These are phyloP conservation scores for Petromus typicus DNA, from an alignment of 2,113 vertebrate species.

Conservation along the genomic window DNA sequence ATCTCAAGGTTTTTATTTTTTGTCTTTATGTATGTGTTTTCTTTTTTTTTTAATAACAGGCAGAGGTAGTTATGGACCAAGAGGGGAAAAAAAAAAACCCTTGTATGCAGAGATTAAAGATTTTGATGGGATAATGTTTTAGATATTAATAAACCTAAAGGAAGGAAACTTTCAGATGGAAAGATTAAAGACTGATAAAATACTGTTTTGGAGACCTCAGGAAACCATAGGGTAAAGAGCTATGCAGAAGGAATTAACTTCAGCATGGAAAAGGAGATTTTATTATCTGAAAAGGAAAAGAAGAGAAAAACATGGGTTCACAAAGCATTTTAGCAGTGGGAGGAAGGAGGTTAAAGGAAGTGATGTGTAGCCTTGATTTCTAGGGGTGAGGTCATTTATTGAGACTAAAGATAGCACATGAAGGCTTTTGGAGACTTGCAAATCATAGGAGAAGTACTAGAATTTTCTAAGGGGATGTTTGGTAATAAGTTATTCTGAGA, in stretches of 20 bases:
- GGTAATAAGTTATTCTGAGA: constrained; percentile 21
- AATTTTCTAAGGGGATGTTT: not conserved
- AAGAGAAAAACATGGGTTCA: not conserved
- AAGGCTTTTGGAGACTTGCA: not conserved
- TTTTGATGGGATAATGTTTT: constrained; percentile 61
- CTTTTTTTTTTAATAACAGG: not conserved
- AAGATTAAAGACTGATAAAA: constrained; percentile 60
- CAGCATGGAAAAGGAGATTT: not conserved
- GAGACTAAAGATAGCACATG: not conserved
- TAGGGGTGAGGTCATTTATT: constrained; percentile 45
- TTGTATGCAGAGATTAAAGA: constrained; percentile 41
- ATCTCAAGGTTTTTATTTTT: not conserved
- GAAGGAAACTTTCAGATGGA: constrained; percentile 72
- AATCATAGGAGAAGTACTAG: not conserved
- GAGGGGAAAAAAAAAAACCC: constrained; percentile 12
- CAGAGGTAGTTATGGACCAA: constrained; percentile 61
- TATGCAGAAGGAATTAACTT: constrained; percentile 29
- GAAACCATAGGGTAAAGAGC: constrained; percentile 25
- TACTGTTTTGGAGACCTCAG: not conserved
- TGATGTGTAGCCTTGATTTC: constrained; percentile 13
- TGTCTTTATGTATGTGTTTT: not conserved
- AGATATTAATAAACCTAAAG: constrained; percentile 63
- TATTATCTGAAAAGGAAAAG: constrained; percentile 40
- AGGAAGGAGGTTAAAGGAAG: constrained; percentile 8
- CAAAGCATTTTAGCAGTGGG: not conserved